Percentiles rank a stretch among this genome's conserved stretches.
phyloP scores from a whole-genome alignment of 2,113 vertebrate genomes.

The Manacus vitellinus region DNA sequence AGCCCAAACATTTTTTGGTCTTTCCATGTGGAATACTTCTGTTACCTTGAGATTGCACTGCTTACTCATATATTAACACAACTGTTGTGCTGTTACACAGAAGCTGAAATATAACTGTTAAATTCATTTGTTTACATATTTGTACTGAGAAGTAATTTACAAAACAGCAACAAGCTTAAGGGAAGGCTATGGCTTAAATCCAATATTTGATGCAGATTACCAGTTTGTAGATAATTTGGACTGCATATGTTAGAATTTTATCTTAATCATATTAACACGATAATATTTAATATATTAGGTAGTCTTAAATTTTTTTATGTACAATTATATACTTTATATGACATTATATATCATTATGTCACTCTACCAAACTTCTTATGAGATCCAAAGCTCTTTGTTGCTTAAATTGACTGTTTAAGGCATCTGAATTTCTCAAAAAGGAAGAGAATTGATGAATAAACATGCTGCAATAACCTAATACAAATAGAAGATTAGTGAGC shows the following conservation, averaged over 20 bases:
- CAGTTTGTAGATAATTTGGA: neutral
- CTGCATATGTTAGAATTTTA: neutral
- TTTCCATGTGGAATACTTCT: neutral
- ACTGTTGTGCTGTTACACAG: neutral
- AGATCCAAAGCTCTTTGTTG: neutral
- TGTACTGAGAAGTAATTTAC: neutral
- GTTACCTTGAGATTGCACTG: neutral
- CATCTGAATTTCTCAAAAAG: neutral
- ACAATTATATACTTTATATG: neutral
- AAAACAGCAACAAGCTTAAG: neutral
- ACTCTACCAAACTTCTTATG: neutral
- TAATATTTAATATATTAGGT: neutral
- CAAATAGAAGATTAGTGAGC: neutral
- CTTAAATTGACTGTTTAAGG: neutral
- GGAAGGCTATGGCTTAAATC: neutral
- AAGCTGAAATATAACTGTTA: neutral
- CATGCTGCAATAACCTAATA: neutral
- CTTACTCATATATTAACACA: neutral
- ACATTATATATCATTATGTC: neutral
- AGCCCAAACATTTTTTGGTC: fast-evolving
- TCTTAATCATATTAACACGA: neutral
- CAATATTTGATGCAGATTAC: neutral
- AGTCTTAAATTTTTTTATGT: neutral
- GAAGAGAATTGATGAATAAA: neutral
- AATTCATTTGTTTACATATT: neutral